These are phyloP conservation scores for Dromiciops gliroides DNA, from an alignment of 2,113 vertebrate species.

Conservation along the genomic window DNA sequence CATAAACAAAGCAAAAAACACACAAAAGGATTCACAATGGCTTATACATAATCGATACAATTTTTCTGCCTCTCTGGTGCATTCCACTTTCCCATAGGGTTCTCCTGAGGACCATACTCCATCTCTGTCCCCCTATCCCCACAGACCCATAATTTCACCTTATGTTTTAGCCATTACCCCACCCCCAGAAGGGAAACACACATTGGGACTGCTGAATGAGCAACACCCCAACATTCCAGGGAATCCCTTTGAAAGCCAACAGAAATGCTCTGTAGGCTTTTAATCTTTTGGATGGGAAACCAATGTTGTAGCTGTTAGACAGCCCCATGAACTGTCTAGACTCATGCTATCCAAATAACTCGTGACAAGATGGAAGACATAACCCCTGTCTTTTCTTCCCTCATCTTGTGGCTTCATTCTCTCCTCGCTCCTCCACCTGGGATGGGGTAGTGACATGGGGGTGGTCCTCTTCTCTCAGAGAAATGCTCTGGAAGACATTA, in stretches of 20 bases:
- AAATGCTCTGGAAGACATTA: not conserved
- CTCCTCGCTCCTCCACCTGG: not conserved
- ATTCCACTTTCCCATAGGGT: not conserved
- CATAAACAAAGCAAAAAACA: not conserved
- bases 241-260: not conserved
- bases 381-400: not conserved
- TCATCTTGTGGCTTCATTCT: not conserved
- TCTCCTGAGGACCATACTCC: not conserved
- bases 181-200: not conserved
- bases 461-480: not conserved
- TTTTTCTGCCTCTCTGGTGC: not conserved
- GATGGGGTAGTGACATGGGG: not conserved
- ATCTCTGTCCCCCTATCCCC: not conserved
- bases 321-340: not conserved
- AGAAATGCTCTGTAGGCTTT: not conserved
- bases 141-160: not conserved
- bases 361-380: not conserved
- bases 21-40: not conserved
- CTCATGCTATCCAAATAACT: not conserved
- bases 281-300: not conserved
- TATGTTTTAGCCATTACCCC: not conserved
- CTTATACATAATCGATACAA: not conserved
- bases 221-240: not conserved
- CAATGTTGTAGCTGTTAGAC: not conserved
- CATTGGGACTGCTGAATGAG: not conserved